phyloP scores from a whole-genome alignment of 2,888 invertebrate genomes.

The Ectemnius cavifrons region DNA sequence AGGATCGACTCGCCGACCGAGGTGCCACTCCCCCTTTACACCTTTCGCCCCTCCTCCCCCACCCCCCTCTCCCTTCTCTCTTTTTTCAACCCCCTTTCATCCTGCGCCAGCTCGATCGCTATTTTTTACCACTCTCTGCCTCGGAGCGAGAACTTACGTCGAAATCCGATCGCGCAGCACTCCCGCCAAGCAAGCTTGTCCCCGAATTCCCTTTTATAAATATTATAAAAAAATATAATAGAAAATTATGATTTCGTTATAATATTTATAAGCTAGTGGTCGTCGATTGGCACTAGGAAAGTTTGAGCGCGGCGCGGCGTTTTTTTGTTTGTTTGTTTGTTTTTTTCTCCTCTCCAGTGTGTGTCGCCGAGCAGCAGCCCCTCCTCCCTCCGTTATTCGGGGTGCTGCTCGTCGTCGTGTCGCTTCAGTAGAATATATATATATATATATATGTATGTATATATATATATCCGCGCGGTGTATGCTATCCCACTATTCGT shows the following conservation, averaged over 20 bases:
- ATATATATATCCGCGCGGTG: too few species aligned
- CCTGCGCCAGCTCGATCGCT: constrained; percentile 9
- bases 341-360: too few species aligned
- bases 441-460: too few species aligned
- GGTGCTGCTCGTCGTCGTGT: not conserved
- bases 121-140: too few species aligned
- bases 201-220: constrained; percentile 37
- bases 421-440: too few species aligned
- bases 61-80: constrained; percentile 29
- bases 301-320: not conserved
- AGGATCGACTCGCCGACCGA: constrained; percentile 19
- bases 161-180: too few species aligned
- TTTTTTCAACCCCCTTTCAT: not conserved
- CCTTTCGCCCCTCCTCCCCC: not conserved
- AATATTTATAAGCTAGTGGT: constrained; percentile 52
- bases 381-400: too few species aligned
- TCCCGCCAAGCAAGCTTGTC: too few species aligned
- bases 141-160: too few species aligned
- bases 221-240: constrained; percentile 56
- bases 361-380: not conserved
- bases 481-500: too few species aligned
- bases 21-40: constrained; percentile 28
- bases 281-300: constrained; percentile 54
- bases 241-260: constrained; percentile 54
- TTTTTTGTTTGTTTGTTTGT: too few species aligned